These are phyloP conservation scores for Platypus cylindrus DNA, from an alignment of 2,888 invertebrate genomes.

Conservation along the genomic window DNA sequence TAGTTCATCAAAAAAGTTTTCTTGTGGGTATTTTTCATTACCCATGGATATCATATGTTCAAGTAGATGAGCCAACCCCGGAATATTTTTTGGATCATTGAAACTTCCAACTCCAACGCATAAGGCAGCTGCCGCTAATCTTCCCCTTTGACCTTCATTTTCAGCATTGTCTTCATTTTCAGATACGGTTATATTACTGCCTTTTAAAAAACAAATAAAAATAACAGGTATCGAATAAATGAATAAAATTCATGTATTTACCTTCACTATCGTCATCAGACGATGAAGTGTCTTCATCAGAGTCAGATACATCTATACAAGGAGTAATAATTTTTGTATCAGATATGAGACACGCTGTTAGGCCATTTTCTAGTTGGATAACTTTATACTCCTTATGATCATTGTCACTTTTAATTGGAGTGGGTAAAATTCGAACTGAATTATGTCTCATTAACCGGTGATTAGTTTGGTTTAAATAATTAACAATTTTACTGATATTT, in stretches of 20 bases:
- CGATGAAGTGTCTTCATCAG: constrained; percentile 22
- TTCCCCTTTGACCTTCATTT: constrained; percentile 2
- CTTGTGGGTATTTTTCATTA: constrained; percentile 73
- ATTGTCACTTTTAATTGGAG: constrained; percentile 58
- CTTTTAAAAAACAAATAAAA: constrained; percentile 2
- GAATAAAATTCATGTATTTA: neutral
- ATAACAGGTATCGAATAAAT: neutral
- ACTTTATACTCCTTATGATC: constrained; percentile 71
- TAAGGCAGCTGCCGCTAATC: constrained; percentile 49
- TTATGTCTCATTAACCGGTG: neutral
- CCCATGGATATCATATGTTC: constrained; percentile 96
- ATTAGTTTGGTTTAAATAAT: no score
- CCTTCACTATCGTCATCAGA: constrained; percentile 15
- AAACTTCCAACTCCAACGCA: constrained; percentile 68
- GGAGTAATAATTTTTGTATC: constrained; percentile 35
- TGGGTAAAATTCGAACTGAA: constrained; percentile 25
- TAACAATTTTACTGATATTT: constrained; percentile 1
- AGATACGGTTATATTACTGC: constrained; percentile 1
- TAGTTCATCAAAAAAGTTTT: constrained; percentile 74
- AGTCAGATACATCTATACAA: constrained; percentile 29
- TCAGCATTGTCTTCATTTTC: constrained; percentile 6
- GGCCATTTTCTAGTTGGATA: constrained; percentile 49
- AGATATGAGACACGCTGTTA: constrained; percentile 59
- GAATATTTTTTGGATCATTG: constrained; percentile 62
- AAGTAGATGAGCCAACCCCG: constrained; percentile 73